Conservation (phyloP, 2,113 vertebrate species). For the Passer montanus region DNA sequence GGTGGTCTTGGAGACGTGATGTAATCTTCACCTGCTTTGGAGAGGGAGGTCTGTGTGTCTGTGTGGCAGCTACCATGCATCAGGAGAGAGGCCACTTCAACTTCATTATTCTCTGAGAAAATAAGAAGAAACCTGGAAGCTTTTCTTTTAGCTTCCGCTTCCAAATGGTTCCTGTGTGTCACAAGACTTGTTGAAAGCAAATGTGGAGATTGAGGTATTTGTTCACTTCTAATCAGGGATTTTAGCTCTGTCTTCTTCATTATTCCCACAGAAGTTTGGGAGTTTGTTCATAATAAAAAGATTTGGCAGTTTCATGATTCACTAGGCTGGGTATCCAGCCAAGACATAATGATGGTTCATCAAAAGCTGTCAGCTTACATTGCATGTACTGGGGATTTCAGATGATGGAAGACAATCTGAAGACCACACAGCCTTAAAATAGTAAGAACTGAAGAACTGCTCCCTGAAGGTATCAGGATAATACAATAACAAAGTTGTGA, state of each 20-base stretch:
- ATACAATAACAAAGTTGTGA: neutral
- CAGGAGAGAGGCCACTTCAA: neutral
- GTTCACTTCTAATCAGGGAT: neutral
- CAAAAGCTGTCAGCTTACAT: conserved; percentile 40
- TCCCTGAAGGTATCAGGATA: neutral
- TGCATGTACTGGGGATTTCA: neutral
- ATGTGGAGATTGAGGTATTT: neutral
- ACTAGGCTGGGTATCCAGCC: conserved; percentile 43
- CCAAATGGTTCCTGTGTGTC: neutral
- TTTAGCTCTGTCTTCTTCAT: conserved; percentile 28
- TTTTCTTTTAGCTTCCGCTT: neutral
- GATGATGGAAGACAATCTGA: neutral
- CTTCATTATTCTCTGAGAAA: neutral
- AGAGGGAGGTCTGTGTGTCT: neutral
- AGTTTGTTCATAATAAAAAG: conserved; percentile 36
- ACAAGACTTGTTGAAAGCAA: neutral
- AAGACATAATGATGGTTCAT: conserved; percentile 62
- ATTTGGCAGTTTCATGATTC: conserved; percentile 56
- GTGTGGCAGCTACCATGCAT: neutral
- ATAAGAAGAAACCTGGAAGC: neutral
- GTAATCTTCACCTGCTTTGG: neutral
- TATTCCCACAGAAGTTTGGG: conserved; percentile 22
- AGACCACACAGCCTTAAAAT: neutral
- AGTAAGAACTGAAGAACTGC: neutral
- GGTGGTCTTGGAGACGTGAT: neutral